Evolutionary conservation across 2,888 invertebrate species (phyloP).

Genomic region (Caenorhabditis sp.): DNA sequence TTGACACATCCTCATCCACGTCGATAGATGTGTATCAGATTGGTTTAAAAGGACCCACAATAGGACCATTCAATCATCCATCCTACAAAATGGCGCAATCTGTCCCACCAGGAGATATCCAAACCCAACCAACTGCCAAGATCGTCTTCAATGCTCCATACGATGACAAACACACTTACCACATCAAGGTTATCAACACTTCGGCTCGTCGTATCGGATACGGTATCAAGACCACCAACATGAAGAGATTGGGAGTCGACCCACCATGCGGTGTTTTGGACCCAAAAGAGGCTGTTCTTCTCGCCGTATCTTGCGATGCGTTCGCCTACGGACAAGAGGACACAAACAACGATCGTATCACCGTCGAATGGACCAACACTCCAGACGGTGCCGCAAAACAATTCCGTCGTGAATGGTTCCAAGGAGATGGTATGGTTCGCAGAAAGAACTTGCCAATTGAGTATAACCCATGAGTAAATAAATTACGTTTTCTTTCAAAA

Average conservation of each 20-base stretch:
- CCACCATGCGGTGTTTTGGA: slow-evolving; percentile 57
- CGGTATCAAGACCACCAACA: slow-evolving; percentile 59
- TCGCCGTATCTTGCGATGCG: slow-evolving; percentile 35
- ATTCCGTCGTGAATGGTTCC: slow-evolving; percentile 62
- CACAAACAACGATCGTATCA: slow-evolving; percentile 38
- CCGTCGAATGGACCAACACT: slow-evolving; percentile 54
- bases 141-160: slow-evolving; percentile 63
- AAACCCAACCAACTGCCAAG: slow-evolving; percentile 44
- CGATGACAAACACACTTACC: slow-evolving; percentile 60
- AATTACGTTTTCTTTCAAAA: background rate
- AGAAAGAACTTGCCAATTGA: slow-evolving; percentile 52
- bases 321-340: slow-evolving; percentile 37
- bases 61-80: no score
- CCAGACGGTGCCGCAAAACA: slow-evolving; percentile 54
- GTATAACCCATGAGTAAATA: slow-evolving; percentile 1
- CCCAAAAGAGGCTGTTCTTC: slow-evolving; percentile 50
- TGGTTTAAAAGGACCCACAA: no score
- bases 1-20: no score
- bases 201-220: slow-evolving; percentile 55
- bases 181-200: slow-evolving; percentile 56
- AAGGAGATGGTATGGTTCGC: slow-evolving; percentile 59
- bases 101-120: no score
- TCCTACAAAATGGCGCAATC: no score
- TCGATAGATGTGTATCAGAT: no score
- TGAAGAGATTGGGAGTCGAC: slow-evolving; percentile 56